phyloP scores from a whole-genome alignment of 2,797 vertebrate genomes.

The Pangasius djambal region DNA sequence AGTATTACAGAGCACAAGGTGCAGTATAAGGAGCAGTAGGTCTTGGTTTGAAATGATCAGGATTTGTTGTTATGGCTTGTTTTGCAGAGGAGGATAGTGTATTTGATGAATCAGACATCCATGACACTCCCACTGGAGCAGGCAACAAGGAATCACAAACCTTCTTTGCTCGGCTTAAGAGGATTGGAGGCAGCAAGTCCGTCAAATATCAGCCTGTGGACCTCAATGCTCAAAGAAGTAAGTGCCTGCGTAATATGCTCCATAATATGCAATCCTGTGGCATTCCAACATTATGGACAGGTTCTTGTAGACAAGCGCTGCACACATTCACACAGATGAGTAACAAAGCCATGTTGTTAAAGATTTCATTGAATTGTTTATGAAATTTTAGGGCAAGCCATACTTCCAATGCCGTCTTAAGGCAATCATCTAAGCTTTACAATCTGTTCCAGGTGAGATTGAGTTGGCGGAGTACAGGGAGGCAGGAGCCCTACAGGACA shows the following conservation, averaged over 20 bases:
- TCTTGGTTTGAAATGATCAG: neutral
- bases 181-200: conserved; percentile 98
- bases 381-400: neutral
- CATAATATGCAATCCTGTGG: neutral
- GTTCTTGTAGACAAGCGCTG: neutral
- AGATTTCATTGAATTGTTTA: neutral
- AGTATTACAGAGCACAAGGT: neutral
- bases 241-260: conserved; percentile 63
- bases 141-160: conserved; percentile 98
- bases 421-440: neutral
- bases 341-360: neutral
- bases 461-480: conserved; percentile 97
- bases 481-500: conserved; percentile 90
- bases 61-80: conserved; percentile 18
- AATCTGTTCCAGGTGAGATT: conserved; percentile 86
- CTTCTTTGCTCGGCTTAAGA: conserved; percentile 97
- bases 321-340: neutral
- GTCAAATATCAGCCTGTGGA: conserved; percentile 99
- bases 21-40: neutral
- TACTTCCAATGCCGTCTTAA: neutral
- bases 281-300: neutral
- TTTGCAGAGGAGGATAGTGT: conserved; percentile 96
- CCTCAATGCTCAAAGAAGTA: conserved; percentile 97
- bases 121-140: conserved; percentile 96
- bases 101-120: conserved; percentile 98